These are phyloP conservation scores for Australoheros scitulus DNA, from an alignment of 2,113 vertebrate species.

Conservation along the genomic window DNA sequence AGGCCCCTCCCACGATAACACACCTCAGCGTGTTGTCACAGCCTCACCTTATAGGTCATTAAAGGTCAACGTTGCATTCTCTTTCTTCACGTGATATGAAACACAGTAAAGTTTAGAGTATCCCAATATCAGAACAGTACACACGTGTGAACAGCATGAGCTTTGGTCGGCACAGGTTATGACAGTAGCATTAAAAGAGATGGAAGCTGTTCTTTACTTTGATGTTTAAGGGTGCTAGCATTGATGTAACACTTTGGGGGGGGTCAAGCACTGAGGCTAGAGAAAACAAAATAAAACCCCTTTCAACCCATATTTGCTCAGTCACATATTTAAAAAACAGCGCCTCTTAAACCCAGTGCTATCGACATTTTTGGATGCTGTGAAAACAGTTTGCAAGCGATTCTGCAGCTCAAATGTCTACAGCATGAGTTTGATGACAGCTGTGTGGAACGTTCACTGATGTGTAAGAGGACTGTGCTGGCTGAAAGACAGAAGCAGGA, in stretches of 20 bases:
- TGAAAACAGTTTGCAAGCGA: constrained; percentile 43
- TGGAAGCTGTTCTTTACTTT: constrained; percentile 24
- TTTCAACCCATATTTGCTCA: constrained; percentile 46
- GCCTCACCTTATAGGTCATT: constrained; percentile 9
- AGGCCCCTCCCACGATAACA: constrained; percentile 16
- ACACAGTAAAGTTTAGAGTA: constrained; percentile 39
- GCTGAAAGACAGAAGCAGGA: constrained; percentile 43
- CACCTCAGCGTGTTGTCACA: constrained; percentile 14
- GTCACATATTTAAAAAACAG: constrained; percentile 68
- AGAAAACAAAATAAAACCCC: neutral
- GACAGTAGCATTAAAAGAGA: constrained; percentile 62
- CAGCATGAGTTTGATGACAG: constrained; percentile 56
- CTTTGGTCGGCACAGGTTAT: constrained; percentile 67
- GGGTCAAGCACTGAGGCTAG: constrained; percentile 2
- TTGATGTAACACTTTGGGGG: constrained; percentile 1
- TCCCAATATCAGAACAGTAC: constrained; percentile 13
- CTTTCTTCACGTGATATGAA: constrained; percentile 33
- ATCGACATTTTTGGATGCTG: constrained; percentile 62
- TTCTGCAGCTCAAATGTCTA: constrained; percentile 53
- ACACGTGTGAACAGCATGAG: constrained; percentile 49
- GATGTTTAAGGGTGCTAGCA: constrained; percentile 8
- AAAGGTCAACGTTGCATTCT: constrained; percentile 12
- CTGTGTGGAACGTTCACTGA: constrained; percentile 17
- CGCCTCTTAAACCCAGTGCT: constrained; percentile 61
- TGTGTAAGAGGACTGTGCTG: constrained; percentile 15